Percentiles rank a stretch among this genome's conserved stretches.
Conservation (phyloP, 53 echinoderm and acorn worm genomes). For the Holothuria scabra region DNA sequence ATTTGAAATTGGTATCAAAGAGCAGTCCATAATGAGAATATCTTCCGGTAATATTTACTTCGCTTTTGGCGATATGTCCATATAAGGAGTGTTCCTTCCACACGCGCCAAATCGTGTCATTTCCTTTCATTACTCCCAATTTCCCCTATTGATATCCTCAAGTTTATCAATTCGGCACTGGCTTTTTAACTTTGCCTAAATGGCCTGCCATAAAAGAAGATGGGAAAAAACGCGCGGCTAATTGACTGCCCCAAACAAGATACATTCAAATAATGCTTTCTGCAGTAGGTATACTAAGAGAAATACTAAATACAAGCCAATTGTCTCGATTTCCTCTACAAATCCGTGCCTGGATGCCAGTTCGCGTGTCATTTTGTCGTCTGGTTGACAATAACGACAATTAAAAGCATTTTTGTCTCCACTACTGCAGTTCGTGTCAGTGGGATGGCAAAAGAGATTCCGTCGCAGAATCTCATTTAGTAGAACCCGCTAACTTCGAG, state of each 20-base stretch:
- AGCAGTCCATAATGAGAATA: conserved; percentile 7
- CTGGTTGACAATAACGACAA: conserved; percentile 10
- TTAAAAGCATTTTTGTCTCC: conserved; percentile 15
- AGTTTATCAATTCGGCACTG: conserved; percentile 11
- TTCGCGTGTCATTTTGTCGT: no score
- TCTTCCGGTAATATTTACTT: conserved; percentile 25
- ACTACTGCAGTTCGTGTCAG: conserved; percentile 23
- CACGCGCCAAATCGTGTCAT: conserved; percentile 37
- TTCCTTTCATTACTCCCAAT: conserved; percentile 40
- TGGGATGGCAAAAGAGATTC: conserved; percentile 7
- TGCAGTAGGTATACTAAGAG: not conserved
- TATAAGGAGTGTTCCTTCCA: conserved; percentile 43
- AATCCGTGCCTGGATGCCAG: no score
- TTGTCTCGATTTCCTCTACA: conserved; percentile 3
- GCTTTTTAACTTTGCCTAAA: conserved; percentile 2
- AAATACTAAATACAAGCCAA: not conserved
- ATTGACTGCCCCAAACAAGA: conserved; percentile 49
- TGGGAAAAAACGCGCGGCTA: not conserved
- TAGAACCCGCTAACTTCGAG: conserved; percentile 29
- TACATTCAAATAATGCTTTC: conserved; percentile 12
- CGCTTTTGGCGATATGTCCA: conserved; percentile 26
- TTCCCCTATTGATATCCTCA: conserved; percentile 19
- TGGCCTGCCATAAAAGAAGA: conserved; percentile 14
- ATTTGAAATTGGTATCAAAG: no score
- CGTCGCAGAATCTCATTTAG: conserved; percentile 38